Base-by-base conservation (phyloP, 2,113 vertebrate species). In the Tenebrosternarchus preto region DNA sequence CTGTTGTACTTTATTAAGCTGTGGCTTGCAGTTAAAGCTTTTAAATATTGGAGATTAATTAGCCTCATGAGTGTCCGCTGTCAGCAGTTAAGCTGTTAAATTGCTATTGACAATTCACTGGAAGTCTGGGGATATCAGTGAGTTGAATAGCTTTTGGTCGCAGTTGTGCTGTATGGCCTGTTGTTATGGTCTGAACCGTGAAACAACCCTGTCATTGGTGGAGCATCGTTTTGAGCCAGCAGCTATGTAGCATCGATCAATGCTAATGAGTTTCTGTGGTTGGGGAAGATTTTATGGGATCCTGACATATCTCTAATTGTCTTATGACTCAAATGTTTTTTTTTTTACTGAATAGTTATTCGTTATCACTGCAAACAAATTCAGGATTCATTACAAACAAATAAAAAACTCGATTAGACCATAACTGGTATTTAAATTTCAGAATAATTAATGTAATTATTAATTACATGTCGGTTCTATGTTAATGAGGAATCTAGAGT, bases 21-120 rank as follows among this genome's bases (percentile, higher is more conserved):
- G 46, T 53, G 43, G 17, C 64, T 39, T n/a, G 36, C 64, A 39
- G 64, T 25, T 55, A 55, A 72, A 53, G 69, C 43, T 19, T 29
- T 72, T 72, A 72, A 72, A 72, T 72, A 72, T 53, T 55, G 22
- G 46, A 55, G 69, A 24, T 25, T 72, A 53, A 72, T 72, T 72
- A 55, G 24, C 46, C 25, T 71, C 39, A 53, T 55, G 24, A 72
- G 43, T 72, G 69, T 53, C 46, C 55, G 69, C 46, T 55, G 46
- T 72, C 69, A 72, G 69, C 69, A 55, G 69, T 72, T 53, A 68
- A 68, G 36, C 64, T 68, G 31, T 55, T 55, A 72, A 25, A 72
- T 55, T 53, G 46, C 15, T 72, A 72, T 72, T 72, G 69, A 72
- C 69, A 72, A 55, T 68, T 72, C 27, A 36, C 22, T 68, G 64